Base-by-base conservation (phyloP, 1,140 invertebrate species). In the Cydia pomonella region DNA sequence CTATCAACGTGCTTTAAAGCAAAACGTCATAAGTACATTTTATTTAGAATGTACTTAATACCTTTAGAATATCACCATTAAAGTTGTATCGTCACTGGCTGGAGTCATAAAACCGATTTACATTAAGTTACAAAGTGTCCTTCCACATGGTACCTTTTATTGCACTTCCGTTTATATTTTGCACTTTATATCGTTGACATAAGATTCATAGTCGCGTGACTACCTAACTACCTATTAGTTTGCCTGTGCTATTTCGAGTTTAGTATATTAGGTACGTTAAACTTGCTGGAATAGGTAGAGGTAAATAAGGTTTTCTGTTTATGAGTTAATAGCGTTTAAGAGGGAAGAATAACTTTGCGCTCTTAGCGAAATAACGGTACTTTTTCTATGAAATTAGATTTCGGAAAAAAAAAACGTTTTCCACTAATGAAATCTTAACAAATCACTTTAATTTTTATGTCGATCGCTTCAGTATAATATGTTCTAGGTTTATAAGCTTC, bases 61-160 rank as follows among this genome's bases (percentile, higher is more conserved):
- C 44, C 44, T 47, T 47, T 47, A 16, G 12, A 16, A 47, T 16
- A 4, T 47, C 16, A 13, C 44, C 13, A 47, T 1, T 12, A 44
- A 47, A 47, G 16, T 16, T 47, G 44, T 13, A 47, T 13, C 6
- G 23, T 63, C 62, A 12, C 62, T 25, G 62, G 7, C 59, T 63
- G 23, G 41, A 47, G 44, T 25, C 62, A 63, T 63, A 63, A 63
- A 63, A 63, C 62, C 62, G 62, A 63, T 63, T 63, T 63, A 63
- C 62, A 63, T 63, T 25, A 63, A 29, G 62, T 25, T 25, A 63
- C 62, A 63, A 63, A 63, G 62, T 63, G 25, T 47, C 62, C 62
- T 23, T 13, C 23, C 21, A 25, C 21, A 63, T 63, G 25, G 21
- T 25, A 63, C 21, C 62, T 16, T 47, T 13, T 16, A 47, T 47